Percentiles rank a stretch among this genome's conserved stretches.
These are phyloP conservation scores for Anas bahamensis DNA, from an alignment of 2,797 vertebrate species.

Conservation along the genomic window DNA sequence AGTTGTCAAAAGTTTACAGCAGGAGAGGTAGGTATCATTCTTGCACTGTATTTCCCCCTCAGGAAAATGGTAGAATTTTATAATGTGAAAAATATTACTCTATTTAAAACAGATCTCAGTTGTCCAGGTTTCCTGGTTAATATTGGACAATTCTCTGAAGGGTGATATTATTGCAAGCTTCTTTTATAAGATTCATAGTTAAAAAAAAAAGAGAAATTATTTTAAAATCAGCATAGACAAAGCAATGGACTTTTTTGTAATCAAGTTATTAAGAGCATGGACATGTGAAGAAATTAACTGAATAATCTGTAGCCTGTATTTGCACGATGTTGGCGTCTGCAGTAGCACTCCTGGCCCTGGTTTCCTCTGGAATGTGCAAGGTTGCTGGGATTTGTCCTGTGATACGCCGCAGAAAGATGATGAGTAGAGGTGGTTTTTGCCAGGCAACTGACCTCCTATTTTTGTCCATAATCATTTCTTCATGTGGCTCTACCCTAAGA, in stretches of 20 bases:
- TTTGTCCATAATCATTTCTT: slow-evolving; percentile 50
- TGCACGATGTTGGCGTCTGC: slow-evolving; percentile 20
- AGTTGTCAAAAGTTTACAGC: background rate
- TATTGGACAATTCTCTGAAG: background rate
- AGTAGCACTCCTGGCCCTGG: slow-evolving; percentile 24
- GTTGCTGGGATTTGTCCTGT: slow-evolving; percentile 48
- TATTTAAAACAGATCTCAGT: background rate
- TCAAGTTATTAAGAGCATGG: background rate
- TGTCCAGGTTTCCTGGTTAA: background rate
- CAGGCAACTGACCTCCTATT: slow-evolving; percentile 36
- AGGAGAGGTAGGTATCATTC: background rate
- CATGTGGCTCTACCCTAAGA: background rate
- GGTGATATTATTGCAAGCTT: background rate
- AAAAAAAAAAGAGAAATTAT: background rate
- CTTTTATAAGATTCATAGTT: background rate
- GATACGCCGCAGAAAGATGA: slow-evolving; percentile 10
- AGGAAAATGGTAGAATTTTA: background rate
- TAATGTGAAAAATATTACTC: background rate
- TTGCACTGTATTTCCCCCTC: background rate
- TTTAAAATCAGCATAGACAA: background rate
- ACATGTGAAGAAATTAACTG: background rate
- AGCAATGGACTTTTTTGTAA: background rate
- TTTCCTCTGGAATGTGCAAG: slow-evolving; percentile 45
- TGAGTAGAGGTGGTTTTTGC: slow-evolving; percentile 58
- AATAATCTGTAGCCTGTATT: background rate